Conservation (phyloP, 2,888 invertebrate genomes). For the Monopis laevigella region DNA sequence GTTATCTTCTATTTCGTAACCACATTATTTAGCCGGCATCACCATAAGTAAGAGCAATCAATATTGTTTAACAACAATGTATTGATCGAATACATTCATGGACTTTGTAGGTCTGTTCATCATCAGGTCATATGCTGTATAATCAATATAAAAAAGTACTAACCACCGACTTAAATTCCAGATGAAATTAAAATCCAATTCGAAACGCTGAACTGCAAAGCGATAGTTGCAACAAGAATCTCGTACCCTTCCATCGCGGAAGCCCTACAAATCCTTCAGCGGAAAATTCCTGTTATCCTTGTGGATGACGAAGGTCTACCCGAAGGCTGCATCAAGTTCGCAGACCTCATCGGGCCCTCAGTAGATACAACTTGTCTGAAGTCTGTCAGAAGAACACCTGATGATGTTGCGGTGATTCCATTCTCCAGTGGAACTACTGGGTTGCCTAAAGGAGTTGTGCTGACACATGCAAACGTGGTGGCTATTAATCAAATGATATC, state of each 20-base stretch:
- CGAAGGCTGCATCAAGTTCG: conserved; percentile 69
- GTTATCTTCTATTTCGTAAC: too few species aligned
- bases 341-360: conserved; percentile 64
- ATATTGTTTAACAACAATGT: too few species aligned
- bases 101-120: too few species aligned
- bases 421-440: conserved; percentile 92
- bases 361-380: conserved; percentile 61
- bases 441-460: conserved; percentile 76
- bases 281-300: conserved; percentile 61
- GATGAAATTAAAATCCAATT: conserved; percentile 77
- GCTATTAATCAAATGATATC: conserved; percentile 52
- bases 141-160: neutral
- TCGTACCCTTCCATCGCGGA: conserved; percentile 55
- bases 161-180: conserved; percentile 41
- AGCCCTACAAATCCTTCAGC: conserved; percentile 51
- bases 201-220: conserved; percentile 68
- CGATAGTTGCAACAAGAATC: conserved; percentile 68
- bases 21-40: too few species aligned
- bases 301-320: conserved; percentile 53
- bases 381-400: conserved; percentile 41
- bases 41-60: too few species aligned
- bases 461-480: conserved; percentile 69
- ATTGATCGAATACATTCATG: too few species aligned
- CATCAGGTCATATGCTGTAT: too few species aligned
- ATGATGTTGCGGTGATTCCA: conserved; percentile 76